phyloP scores from a whole-genome alignment of 37 sponge, comb jelly and placozoan genomes.

The Oopsacas minuta region DNA sequence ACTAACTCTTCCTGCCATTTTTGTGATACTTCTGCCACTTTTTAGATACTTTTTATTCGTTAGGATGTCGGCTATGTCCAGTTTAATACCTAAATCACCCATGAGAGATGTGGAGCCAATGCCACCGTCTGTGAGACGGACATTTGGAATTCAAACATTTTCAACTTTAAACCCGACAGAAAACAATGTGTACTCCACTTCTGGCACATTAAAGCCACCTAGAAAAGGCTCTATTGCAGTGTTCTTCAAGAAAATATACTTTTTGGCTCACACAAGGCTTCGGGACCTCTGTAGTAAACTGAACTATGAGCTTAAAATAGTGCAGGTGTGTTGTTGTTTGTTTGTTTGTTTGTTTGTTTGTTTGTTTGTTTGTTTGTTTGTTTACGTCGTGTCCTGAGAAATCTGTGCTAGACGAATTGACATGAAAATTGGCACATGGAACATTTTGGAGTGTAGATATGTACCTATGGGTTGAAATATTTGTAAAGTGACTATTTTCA shows the following conservation, averaged over 20 bases:
- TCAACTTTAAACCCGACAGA: background rate
- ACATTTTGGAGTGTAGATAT: background rate
- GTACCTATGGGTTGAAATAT: too few species aligned
- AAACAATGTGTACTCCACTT: background rate
- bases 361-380: background rate
- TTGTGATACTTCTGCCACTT: too few species aligned
- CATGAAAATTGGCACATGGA: background rate
- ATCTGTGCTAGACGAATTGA: background rate
- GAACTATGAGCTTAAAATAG: background rate
- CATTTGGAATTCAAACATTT: background rate
- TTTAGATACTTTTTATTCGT: background rate
- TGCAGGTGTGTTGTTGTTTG: background rate
- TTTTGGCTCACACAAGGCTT: background rate
- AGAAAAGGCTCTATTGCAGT: background rate
- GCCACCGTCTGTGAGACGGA: background rate
- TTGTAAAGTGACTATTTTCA: too few species aligned
- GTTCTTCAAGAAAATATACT: background rate
- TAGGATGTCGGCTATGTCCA: constrained; percentile 11
- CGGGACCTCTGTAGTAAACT: background rate
- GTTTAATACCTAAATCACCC: background rate
- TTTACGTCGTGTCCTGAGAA: too few species aligned
- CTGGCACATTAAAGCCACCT: background rate
- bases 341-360: background rate
- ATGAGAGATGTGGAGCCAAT: background rate
- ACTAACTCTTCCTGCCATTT: background rate